Percentiles rank a stretch among this genome's conserved stretches.
Conservation (phyloP, 1,140 invertebrate species). For the Drosophila trapezifrons region DNA sequence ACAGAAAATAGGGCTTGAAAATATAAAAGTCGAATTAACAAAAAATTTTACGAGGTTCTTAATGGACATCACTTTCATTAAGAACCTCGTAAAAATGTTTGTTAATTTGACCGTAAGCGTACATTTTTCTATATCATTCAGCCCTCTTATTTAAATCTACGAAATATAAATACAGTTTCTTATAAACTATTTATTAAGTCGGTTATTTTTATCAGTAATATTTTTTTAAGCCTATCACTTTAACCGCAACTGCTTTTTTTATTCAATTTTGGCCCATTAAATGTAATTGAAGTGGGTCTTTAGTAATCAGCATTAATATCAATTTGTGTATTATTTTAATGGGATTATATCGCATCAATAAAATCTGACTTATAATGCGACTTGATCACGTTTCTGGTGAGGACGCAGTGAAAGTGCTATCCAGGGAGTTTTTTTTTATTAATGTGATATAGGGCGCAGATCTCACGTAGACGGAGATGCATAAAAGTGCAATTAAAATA, state of each 20-base stretch:
- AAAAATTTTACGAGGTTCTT: background rate
- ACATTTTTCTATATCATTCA: background rate
- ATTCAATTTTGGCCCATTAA: slow-evolving; percentile 58
- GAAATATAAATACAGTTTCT: background rate
- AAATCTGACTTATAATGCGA: background rate
- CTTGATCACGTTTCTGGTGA: slow-evolving; percentile 32
- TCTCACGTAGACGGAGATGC: slow-evolving; percentile 44
- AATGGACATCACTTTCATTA: no score
- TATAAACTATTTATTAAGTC: background rate
- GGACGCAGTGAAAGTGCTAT: slow-evolving; percentile 34
- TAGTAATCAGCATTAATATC: slow-evolving; percentile 42
- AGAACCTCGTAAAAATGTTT: no score
- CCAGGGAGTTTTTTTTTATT: slow-evolving; percentile 7
- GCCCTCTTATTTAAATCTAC: background rate
- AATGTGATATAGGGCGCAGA: slow-evolving; percentile 32
- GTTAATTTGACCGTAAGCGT: no score
- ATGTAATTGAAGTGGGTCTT: slow-evolving; percentile 47
- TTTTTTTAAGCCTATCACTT: background rate
- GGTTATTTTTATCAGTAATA: background rate
- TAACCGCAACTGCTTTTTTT: slow-evolving; percentile 3
- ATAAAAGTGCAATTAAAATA: slow-evolving; percentile 45
- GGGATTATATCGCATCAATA: slow-evolving; percentile 15
- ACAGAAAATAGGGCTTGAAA: background rate
- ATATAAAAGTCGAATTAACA: background rate
- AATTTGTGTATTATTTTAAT: slow-evolving; percentile 42